phyloP scores from a whole-genome alignment of 2,888 invertebrate genomes.

The Lepidocyrtoides sp. region DNA sequence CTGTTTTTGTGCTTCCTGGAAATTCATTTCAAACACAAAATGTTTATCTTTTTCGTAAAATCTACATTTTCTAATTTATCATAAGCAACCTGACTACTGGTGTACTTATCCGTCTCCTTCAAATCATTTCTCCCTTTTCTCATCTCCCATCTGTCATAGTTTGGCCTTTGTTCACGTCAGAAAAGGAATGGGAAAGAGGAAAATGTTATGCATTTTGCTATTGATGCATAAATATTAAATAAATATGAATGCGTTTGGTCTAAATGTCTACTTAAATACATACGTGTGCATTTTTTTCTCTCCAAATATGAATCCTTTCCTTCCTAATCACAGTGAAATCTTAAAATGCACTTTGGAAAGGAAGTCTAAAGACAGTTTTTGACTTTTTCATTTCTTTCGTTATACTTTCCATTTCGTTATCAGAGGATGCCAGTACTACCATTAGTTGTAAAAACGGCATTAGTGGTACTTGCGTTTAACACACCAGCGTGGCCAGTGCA shows the following conservation, averaged over 20 bases:
- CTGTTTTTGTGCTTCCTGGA: background rate
- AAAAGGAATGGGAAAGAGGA: background rate
- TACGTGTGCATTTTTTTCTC: background rate
- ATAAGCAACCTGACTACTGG: background rate
- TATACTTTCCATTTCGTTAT: background rate
- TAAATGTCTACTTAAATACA: background rate
- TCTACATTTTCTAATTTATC: constrained; percentile 49
- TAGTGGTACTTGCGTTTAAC: background rate
- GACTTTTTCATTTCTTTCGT: background rate
- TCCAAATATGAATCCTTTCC: background rate
- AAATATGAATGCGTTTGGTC: no score
- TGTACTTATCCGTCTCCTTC: background rate
- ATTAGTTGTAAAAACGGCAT: background rate
- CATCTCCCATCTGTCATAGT: constrained; percentile 39
- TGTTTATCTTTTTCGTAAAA: background rate
- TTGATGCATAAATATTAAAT: constrained; percentile 1
- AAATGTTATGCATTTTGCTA: background rate
- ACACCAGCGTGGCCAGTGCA: no score
- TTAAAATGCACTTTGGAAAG: constrained; percentile 26
- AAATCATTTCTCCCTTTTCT: background rate
- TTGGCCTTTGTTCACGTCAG: constrained; percentile 13
- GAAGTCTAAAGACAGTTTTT: constrained; percentile 9
- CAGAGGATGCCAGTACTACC: background rate
- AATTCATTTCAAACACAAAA: background rate
- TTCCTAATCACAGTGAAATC: background rate